phyloP scores from a whole-genome alignment of 2,888 invertebrate genomes.

The Nipponacmea schrenckii region DNA sequence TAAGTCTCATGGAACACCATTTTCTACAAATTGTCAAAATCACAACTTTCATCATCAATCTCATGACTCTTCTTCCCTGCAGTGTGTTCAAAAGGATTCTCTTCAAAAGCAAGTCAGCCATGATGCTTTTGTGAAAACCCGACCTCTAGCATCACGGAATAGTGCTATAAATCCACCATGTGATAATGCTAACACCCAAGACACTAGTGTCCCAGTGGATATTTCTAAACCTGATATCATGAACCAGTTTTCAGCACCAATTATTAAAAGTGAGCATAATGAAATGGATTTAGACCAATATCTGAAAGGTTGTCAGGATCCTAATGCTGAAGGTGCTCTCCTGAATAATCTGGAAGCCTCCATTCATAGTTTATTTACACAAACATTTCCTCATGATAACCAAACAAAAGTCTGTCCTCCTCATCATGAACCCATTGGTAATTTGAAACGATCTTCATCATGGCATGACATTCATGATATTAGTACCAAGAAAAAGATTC shows the following conservation, averaged over 20 bases:
- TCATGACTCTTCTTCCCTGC: neutral
- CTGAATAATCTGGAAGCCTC: conserved; percentile 18
- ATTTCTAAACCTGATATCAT: neutral
- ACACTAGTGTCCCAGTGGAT: neutral
- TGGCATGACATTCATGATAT: conserved; percentile 4
- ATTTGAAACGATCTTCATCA: conserved; percentile 1
- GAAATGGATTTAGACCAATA: conserved; percentile 2
- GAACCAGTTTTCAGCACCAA: neutral
- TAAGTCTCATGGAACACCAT: conserved; percentile 32
- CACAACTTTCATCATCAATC: neutral
- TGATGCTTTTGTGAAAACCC: neutral
- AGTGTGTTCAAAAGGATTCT: neutral
- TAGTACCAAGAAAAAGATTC: conserved; percentile 20
- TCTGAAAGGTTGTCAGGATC: neutral
- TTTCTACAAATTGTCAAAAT: conserved; percentile 41
- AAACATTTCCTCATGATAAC: conserved; percentile 12
- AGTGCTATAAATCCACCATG: conserved; percentile 9
- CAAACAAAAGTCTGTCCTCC: conserved; percentile 13
- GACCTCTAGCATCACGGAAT: neutral
- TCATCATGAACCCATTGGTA: neutral
- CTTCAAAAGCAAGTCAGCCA: conserved; percentile 8
- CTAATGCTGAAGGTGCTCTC: neutral
- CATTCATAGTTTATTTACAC: conserved; percentile 19
- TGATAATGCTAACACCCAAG: neutral
- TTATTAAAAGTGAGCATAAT: neutral